phyloP scores from a whole-genome alignment of 2,797 vertebrate species.

The Lates japonicus region DNA sequence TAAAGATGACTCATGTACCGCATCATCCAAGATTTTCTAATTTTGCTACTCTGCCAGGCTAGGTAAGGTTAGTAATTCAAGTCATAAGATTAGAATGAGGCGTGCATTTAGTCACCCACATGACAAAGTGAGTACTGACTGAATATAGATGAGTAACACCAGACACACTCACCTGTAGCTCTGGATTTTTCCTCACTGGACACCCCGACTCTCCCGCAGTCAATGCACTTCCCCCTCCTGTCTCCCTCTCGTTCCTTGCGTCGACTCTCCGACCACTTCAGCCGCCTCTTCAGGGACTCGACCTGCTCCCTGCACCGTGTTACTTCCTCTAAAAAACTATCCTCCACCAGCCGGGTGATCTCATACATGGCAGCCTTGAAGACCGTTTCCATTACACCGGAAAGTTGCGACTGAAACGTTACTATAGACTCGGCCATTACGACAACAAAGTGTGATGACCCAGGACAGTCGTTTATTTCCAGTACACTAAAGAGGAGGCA shows the following conservation, averaged over 20 bases:
- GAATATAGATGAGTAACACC: not conserved
- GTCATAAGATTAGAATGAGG: not conserved
- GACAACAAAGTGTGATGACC: not conserved
- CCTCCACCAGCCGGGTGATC: slow-evolving; percentile 87
- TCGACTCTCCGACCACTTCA: slow-evolving; percentile 82
- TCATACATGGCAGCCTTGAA: slow-evolving; percentile 89
- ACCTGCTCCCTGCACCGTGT: slow-evolving; percentile 84
- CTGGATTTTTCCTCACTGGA: slow-evolving; percentile 40
- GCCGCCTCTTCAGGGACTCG: slow-evolving; percentile 81
- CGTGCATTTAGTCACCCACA: not conserved
- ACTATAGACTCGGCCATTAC: slow-evolving; percentile 82
- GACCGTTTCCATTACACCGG: slow-evolving; percentile 88
- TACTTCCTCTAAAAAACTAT: slow-evolving; percentile 86
- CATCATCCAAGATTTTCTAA: too few species aligned
- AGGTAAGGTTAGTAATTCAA: too few species aligned
- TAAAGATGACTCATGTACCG: not conserved
- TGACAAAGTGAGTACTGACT: not conserved
- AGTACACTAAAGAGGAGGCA: not conserved
- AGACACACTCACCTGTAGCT: slow-evolving; percentile 60
- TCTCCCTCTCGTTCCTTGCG: slow-evolving; percentile 70
- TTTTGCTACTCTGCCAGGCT: too few species aligned
- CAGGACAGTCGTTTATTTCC: not conserved
- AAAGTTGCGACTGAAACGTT: slow-evolving; percentile 87
- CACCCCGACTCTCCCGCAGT: slow-evolving; percentile 72
- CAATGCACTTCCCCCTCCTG: slow-evolving; percentile 61